Conservation (phyloP, 2,113 vertebrate species). For the Benitochromis conjunctus region DNA sequence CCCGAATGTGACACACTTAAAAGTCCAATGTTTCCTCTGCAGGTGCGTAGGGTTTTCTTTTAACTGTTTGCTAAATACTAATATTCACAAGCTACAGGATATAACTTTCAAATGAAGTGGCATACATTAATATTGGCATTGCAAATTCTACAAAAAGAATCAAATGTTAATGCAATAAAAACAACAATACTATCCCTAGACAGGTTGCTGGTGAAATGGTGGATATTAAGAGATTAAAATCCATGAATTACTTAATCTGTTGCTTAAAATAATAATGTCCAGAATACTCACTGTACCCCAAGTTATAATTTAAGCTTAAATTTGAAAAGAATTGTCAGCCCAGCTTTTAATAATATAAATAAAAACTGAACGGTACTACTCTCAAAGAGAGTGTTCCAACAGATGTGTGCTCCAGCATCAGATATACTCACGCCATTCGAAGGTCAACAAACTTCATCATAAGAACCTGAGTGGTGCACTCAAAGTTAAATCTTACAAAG, state of each 20-base stretch:
- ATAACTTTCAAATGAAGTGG: fast-evolving
- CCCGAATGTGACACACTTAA: no score
- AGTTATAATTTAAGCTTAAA: neutral
- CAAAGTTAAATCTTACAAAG: neutral
- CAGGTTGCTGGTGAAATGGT: neutral
- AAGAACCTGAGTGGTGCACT: neutral
- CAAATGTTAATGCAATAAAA: neutral
- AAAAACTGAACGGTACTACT: fast-evolving
- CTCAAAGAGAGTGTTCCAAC: neutral
- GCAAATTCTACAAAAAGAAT: neutral
- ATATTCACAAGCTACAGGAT: neutral
- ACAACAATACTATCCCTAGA: fast-evolving
- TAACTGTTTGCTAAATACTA: neutral
- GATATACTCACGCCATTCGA: neutral
- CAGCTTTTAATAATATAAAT: neutral
- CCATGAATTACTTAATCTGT: neutral
- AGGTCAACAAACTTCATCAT: neutral
- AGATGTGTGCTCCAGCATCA: neutral
- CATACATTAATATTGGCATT: fast-evolving
- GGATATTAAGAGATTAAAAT: neutral
- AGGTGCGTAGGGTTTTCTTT: neutral
- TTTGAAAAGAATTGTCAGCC: neutral
- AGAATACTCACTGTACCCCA: neutral
- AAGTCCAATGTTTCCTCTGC: neutral
- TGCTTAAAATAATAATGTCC: neutral